Evolutionary conservation across 2,113 vertebrate species (phyloP).

Genomic region (Oreochromis niloticus): DNA sequence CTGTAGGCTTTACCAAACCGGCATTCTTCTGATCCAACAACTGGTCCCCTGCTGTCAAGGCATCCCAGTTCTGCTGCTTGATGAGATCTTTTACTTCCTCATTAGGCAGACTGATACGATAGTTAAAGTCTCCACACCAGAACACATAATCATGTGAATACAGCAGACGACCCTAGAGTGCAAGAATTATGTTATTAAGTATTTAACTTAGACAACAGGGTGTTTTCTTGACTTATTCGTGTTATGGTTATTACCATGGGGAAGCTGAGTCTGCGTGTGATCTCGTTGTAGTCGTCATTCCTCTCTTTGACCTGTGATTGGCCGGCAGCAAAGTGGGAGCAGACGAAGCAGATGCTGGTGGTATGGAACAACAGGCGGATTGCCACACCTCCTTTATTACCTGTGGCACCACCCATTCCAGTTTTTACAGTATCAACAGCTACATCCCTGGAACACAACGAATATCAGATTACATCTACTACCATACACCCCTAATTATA

Average conservation of each 20-base stretch:
- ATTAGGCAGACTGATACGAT: conserved; percentile 90
- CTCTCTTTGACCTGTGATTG: conserved; percentile 97
- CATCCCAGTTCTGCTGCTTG: conserved; percentile 90
- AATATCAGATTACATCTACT: neutral
- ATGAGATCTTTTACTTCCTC: conserved; percentile 97
- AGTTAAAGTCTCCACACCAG: conserved; percentile 99
- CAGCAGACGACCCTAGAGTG: conserved; percentile 84
- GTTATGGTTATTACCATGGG: conserved; percentile 81
- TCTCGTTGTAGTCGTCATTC: conserved; percentile 95
- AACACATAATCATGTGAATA: conserved; percentile 98
- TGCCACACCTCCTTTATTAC: conserved; percentile 96
- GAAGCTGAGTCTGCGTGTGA: conserved; percentile 89
- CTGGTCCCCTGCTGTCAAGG: conserved; percentile 89
- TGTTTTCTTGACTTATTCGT: neutral
- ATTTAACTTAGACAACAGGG: neutral
- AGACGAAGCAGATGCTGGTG: conserved; percentile 96
- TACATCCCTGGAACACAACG: conserved; percentile 78
- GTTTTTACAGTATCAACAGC: conserved; percentile 97
- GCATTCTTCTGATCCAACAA: conserved; percentile 90
- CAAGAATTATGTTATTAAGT: neutral
- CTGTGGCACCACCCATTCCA: conserved; percentile 97
- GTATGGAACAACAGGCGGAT: conserved; percentile 95
- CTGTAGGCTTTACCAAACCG: conserved; percentile 75
- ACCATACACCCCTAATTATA: neutral
- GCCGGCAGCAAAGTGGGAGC: conserved; percentile 96